A percentile compares a stretch with the other conserved stretches of the same genome.
Evolutionary conservation across 2,113 vertebrate genomes (phyloP).

Genomic region (Pseudopipra pipra): DNA sequence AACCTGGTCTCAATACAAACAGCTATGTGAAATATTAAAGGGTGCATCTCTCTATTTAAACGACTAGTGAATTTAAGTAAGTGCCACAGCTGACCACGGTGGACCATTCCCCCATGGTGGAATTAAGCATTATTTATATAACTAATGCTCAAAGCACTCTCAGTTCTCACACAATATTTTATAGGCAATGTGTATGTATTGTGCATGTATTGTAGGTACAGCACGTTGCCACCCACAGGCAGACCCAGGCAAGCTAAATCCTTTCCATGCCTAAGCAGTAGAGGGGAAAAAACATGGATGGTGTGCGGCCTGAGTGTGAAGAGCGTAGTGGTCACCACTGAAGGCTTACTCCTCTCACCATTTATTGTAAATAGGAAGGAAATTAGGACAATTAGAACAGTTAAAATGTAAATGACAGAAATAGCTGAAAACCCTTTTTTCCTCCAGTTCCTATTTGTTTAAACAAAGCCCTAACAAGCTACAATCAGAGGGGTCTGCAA

Average conservation of each 20-base stretch:
- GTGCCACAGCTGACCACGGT: not conserved
- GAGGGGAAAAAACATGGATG: not conserved
- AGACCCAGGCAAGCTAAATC: not conserved
- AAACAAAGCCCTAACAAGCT: conserved; percentile 81
- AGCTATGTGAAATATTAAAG: not conserved
- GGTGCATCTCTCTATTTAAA: not conserved
- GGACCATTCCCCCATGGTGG: not conserved
- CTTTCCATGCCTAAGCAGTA: not conserved
- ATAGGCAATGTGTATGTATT: not conserved
- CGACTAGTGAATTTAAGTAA: not conserved
- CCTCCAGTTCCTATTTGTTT: conserved; percentile 75
- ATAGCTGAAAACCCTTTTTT: conserved; percentile 62
- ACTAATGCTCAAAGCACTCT: not conserved
- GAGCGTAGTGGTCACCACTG: not conserved
- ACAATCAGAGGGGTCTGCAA: conserved; percentile 76
- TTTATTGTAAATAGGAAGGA: conserved; percentile 50
- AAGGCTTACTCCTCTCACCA: not conserved
- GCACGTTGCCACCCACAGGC: not conserved
- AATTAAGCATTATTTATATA: not conserved
- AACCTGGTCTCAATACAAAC: not conserved
- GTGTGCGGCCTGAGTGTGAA: not conserved
- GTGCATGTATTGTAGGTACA: no score
- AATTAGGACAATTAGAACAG: conserved; percentile 66
- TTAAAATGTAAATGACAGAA: conserved; percentile 83
- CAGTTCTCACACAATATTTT: not conserved